phyloP scores from a whole-genome alignment of 2,888 invertebrate genomes.

The Xestia rhomboidea region DNA sequence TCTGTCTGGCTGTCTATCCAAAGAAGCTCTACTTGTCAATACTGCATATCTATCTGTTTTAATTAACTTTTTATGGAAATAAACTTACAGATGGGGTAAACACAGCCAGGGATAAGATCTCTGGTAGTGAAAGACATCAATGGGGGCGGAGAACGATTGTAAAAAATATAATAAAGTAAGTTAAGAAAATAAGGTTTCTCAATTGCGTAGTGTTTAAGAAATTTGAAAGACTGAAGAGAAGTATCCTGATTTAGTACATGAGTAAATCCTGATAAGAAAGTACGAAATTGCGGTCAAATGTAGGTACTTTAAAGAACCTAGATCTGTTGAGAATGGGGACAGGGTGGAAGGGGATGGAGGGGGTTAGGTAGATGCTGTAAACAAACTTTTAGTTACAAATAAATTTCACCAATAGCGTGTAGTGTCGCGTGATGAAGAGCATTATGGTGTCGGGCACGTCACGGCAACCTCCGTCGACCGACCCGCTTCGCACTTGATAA shows the following conservation, averaged over 20 bases:
- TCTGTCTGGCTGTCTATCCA: conserved; percentile 20
- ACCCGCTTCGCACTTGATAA: conserved; percentile 84
- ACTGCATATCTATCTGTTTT: conserved; percentile 3
- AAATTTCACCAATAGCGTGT: conserved; percentile 80
- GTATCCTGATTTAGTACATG: conserved; percentile 6
- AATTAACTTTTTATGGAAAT: conserved; percentile 27
- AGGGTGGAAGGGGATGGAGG: conserved; percentile 20
- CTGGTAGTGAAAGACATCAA: conserved; percentile 15
- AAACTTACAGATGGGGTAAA: background rate
- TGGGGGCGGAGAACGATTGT: background rate
- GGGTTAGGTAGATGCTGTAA: conserved; percentile 63
- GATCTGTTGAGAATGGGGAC: conserved; percentile 14
- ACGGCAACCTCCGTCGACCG: conserved; percentile 75
- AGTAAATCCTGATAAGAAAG: conserved; percentile 18
- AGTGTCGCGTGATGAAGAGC: conserved; percentile 83
- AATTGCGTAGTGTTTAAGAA: background rate
- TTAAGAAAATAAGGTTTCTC: background rate
- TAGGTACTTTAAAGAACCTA: conserved; percentile 6
- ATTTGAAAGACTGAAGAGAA: conserved; percentile 18
- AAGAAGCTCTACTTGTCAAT: conserved; percentile 24
- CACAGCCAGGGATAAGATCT: background rate
- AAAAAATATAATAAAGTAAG: conserved; percentile 6
- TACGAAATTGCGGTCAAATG: conserved; percentile 22
- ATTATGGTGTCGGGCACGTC: conserved; percentile 83
- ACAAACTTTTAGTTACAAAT: conserved; percentile 70